Conservation (phyloP, 2,113 vertebrate genomes). For the Lepisosteus osseus region DNA sequence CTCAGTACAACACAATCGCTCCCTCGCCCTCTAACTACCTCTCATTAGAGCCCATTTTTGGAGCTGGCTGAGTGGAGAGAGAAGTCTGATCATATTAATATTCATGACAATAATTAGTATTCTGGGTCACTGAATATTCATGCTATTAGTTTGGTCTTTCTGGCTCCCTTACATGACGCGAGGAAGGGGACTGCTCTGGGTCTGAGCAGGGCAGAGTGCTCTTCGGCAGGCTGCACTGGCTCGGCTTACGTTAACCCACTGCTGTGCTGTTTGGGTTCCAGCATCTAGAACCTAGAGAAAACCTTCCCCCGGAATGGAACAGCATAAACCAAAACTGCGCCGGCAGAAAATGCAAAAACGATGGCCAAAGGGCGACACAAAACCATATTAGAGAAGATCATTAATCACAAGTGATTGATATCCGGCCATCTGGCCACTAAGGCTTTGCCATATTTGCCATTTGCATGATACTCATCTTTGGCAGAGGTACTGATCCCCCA, state of each 20-base stretch:
- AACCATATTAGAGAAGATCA: neutral
- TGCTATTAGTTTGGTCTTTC: conserved; percentile 95
- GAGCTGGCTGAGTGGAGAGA: conserved; percentile 82
- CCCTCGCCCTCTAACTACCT: conserved; percentile 58
- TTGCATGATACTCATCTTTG: neutral
- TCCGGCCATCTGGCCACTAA: neutral
- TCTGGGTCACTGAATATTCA: conserved; percentile 99
- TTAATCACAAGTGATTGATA: neutral
- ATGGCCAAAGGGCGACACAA: too few relatives aligned
- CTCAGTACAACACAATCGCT: neutral
- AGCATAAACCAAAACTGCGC: too few relatives aligned
- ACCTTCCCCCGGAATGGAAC: too few relatives aligned
- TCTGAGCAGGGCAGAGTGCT: too few relatives aligned
- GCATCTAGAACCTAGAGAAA: too few relatives aligned
- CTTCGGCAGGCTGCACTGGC: too few relatives aligned
- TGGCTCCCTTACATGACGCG: conserved; percentile 54
- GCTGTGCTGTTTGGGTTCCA: too few relatives aligned
- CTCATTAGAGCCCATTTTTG: conserved; percentile 92
- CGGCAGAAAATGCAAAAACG: too few relatives aligned
- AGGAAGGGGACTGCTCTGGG: too few relatives aligned
- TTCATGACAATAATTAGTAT: conserved; percentile 99
- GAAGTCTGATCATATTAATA: conserved; percentile 94
- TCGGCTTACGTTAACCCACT: too few relatives aligned
- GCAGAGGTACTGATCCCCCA: neutral
- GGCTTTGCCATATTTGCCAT: too few relatives aligned